phyloP scores from a whole-genome alignment of 2,113 vertebrate genomes.

The Myiagra hebetior region DNA sequence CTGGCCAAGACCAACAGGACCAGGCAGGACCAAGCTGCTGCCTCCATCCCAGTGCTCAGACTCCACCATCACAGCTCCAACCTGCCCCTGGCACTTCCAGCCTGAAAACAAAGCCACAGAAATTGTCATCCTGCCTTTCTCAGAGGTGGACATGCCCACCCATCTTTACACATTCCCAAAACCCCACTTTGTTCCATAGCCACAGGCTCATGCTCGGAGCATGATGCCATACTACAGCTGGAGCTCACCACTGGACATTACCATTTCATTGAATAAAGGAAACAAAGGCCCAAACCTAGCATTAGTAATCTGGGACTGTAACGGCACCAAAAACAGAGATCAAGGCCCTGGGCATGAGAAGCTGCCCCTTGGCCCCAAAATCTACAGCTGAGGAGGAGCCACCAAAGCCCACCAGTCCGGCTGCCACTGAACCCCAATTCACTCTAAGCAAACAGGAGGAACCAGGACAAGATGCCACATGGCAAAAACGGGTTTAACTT shows the following conservation, averaged over 20 bases:
- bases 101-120: background rate
- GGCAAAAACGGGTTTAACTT: background rate
- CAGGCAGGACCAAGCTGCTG: background rate
- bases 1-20: background rate
- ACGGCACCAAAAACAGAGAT: background rate
- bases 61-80: background rate
- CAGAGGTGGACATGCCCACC: background rate
- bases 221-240: background rate
- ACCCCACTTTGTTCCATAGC: accelerated
- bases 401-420: background rate
- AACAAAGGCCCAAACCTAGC: background rate
- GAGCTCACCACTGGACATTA: accelerated
- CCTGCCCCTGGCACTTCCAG: background rate
- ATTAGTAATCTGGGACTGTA: background rate
- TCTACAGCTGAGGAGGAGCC: background rate
- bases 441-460: background rate
- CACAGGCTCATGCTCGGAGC: accelerated
- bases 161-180: background rate
- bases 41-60: background rate
- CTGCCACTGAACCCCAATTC: background rate
- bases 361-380: background rate
- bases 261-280: background rate
- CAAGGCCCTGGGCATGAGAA: background rate
- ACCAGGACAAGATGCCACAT: background rate
- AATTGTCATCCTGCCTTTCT: accelerated